These are phyloP conservation scores for Podiceps cristatus DNA, from an alignment of 2,113 vertebrate species.

Conservation along the genomic window DNA sequence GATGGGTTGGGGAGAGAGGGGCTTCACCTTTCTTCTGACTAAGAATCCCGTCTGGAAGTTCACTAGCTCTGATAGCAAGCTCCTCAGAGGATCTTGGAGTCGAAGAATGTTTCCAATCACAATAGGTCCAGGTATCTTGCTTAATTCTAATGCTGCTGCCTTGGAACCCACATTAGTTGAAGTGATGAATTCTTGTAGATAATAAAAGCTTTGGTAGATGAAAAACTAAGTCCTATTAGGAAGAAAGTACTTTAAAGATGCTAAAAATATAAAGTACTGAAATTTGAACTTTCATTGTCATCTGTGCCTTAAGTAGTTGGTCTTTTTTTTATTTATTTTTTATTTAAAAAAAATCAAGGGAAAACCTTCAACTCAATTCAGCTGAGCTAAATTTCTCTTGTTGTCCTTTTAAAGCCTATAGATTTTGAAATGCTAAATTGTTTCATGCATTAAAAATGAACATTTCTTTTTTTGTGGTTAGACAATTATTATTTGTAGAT, in stretches of 20 bases:
- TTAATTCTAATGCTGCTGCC: background rate
- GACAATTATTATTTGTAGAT: background rate
- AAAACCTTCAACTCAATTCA: background rate
- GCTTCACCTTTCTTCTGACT: background rate
- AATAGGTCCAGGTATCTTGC: background rate
- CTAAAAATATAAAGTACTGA: background rate
- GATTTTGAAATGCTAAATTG: background rate
- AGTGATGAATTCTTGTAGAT: background rate
- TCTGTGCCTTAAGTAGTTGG: background rate
- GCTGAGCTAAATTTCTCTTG: background rate
- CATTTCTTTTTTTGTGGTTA: background rate
- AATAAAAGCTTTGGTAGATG: background rate
- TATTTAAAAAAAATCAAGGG: background rate
- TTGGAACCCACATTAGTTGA: background rate
- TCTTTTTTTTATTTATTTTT: too few relatives aligned
- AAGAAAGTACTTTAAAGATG: background rate
- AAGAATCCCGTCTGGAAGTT: background rate
- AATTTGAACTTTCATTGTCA: background rate
- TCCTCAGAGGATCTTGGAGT: background rate
- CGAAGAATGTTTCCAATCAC: background rate
- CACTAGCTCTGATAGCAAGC: rapidly evolving
- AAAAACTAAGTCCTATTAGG: background rate
- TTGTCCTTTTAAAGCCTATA: background rate
- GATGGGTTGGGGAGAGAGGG: too few relatives aligned
- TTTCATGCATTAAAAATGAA: background rate